A percentile compares a stretch with the other conserved stretches of the same genome.
These are phyloP conservation scores for Lagenorhynchus albirostris DNA, from an alignment of 2,113 vertebrate species.

Conservation along the genomic window DNA sequence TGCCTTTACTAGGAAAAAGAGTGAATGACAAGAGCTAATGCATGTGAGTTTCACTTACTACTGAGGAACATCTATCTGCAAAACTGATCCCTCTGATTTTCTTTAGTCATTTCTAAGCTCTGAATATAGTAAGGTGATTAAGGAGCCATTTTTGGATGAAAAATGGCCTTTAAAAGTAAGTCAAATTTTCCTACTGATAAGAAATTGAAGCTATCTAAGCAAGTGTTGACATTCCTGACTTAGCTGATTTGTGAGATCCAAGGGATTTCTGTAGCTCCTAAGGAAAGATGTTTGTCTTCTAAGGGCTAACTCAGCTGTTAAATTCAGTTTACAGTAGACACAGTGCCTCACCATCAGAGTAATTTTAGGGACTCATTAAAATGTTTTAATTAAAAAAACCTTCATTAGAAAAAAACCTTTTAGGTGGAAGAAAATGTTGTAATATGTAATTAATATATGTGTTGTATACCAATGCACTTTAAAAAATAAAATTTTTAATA, in stretches of 20 bases:
- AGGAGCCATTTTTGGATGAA: not conserved
- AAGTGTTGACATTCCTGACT: not conserved
- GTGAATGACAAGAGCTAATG: not conserved
- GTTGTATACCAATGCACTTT: not conserved
- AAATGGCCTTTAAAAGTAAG: not conserved
- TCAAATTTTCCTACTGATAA: not conserved
- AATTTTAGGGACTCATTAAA: not conserved
- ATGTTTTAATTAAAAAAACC: not conserved
- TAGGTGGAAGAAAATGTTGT: not conserved
- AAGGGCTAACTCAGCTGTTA: not conserved
- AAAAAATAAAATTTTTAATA: not conserved
- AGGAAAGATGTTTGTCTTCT: not conserved
- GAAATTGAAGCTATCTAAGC: not conserved
- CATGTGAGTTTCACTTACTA: not conserved
- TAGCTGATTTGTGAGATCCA: not conserved
- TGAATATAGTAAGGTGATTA: not conserved
- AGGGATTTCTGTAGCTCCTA: not conserved
- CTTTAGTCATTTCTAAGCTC: not conserved
- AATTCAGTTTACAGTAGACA: accelerated
- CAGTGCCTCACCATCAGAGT: not conserved
- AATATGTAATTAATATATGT: not conserved
- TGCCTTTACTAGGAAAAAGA: not conserved
- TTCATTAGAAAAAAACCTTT: not conserved
- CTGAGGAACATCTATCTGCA: not conserved
- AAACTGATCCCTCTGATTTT: not conserved